Evolutionary conservation across 2,113 vertebrate species (phyloP), one percentile per base, ranked within the genome.

Genomic region (Taxidea taxus): DNA sequence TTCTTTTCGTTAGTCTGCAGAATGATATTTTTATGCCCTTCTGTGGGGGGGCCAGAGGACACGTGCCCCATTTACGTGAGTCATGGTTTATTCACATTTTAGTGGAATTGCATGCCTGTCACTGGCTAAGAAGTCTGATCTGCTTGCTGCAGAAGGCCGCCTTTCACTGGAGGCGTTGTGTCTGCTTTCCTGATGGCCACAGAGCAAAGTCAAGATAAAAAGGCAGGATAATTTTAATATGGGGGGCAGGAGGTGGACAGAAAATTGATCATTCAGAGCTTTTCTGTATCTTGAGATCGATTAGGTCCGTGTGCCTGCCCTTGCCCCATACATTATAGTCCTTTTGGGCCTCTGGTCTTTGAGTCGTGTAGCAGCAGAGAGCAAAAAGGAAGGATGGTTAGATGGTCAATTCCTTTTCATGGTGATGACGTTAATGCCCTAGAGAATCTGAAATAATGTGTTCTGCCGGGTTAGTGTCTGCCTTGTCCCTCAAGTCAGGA

Each of bases 1-100:
- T 98, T 96, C 97, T 98, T 98, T 98, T 98, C 51, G 66, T 98
- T 98, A 98, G 98, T 97, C 98, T 98, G 96, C 97, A 97, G 97
- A 98, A 84, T 97, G 98, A 91, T 97, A 91, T 98, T 98, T 98
- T 97, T 98, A 97, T 98, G 96, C 97, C 88, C 62, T 97, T 97
- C 95, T 97, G 81, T 95, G 96, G 94, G 83, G 77, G 51, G 95
- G 68, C 49, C 44, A 29, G 39, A 75, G 80, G 75, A 93, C 88
- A 84, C 2, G 1, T 70, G 56, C 42, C 87, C 85, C 87, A 62
- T 95, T 95, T 75, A 49, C 7, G 6, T 90, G 94, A 97, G 81
- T 94, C 93, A 68, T 86, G 86, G 92, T 87, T 97, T 94, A 93
- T 90, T 96, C 91, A 93, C 78, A 2, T 85, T 56, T 47, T 66